Conservation (phyloP, 2,113 vertebrate genomes). For the Peromyscus polionotus region DNA sequence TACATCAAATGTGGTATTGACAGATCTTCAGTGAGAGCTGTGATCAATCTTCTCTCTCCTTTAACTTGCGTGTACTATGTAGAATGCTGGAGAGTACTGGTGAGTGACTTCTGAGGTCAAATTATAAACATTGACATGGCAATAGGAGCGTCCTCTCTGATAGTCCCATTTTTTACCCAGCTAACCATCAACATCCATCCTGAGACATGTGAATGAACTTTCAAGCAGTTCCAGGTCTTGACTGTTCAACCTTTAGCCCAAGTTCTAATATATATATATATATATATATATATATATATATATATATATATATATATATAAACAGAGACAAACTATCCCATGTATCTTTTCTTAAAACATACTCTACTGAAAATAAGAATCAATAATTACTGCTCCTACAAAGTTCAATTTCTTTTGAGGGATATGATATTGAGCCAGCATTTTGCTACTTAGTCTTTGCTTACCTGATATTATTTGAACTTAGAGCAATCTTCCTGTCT, state of each 20-base stretch:
- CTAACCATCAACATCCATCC: not conserved
- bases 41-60: not conserved
- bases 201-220: not conserved
- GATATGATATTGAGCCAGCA: not conserved
- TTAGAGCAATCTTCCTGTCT: not conserved
- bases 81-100: not conserved
- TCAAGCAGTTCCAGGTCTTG: not conserved
- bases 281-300: no score
- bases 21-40: not conserved
- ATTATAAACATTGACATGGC: not conserved
- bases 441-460: not conserved
- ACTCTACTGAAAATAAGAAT: not conserved
- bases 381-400: not conserved
- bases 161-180: fast-evolving
- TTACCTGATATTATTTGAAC: not conserved
- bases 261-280: not conserved
- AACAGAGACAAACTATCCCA: not conserved
- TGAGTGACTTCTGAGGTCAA: not conserved
- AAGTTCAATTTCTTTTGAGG: not conserved
- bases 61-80: no score
- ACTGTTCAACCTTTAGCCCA: not conserved
- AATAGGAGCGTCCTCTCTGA: not conserved
- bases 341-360: not conserved
- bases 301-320: no score
- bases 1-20: not conserved